A percentile compares a stretch with the other conserved stretches of the same genome.
Evolutionary conservation across 1,140 invertebrate species (phyloP).

Genomic region (Probaryconus sp.): DNA sequence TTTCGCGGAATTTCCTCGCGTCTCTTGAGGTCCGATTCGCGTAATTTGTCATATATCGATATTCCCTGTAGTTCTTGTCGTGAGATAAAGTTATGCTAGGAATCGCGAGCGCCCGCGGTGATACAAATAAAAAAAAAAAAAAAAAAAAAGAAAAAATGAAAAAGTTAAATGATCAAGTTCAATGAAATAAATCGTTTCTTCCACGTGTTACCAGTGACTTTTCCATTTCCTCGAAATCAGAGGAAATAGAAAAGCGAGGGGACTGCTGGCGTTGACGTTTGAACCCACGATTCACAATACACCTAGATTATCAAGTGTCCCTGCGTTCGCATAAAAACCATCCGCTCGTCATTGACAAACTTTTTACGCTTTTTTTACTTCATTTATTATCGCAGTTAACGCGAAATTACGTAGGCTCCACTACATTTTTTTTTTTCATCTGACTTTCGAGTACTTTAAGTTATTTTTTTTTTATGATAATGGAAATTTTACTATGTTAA

Average conservation of each 20-base stretch:
- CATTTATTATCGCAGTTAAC: conserved; percentile 7
- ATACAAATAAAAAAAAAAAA: conserved; percentile 34
- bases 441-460: too few species aligned
- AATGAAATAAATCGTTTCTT: conserved; percentile 40
- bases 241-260: conserved; percentile 51
- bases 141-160: too few species aligned
- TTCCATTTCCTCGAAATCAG: conserved; percentile 52
- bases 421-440: too few species aligned
- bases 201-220: conserved; percentile 45
- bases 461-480: too few species aligned
- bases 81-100: conserved; percentile 4
- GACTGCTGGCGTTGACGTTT: conserved; percentile 6
- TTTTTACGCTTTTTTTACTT: conserved; percentile 12
- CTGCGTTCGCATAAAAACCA: conserved; percentile 3
- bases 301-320: neutral
- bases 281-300: neutral
- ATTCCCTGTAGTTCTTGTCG: too few species aligned
- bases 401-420: conserved; percentile 8
- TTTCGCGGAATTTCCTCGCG: too few species aligned
- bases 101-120: neutral
- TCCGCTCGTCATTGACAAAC: conserved; percentile 8
- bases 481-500: too few species aligned
- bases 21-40: too few species aligned
- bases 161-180: conserved; percentile 35
- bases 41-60: too few species aligned